Evolutionary conservation across 2,797 vertebrate genomes (phyloP), one percentile per base, ranked within the genome.

Genomic region (Malurus leucopterus): DNA sequence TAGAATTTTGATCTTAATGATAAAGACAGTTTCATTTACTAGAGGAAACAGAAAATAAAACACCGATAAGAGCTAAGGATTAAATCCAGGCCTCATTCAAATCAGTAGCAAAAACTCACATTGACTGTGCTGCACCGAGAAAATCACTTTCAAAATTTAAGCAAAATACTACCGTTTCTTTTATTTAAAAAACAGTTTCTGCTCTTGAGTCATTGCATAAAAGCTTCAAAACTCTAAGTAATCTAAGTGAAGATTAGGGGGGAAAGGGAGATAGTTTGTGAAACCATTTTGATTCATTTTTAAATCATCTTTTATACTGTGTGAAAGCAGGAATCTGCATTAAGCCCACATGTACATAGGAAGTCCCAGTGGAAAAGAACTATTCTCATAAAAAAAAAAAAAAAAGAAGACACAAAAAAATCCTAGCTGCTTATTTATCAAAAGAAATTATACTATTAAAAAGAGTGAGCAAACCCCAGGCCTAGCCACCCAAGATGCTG

Each of bases 391-490:
- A 59, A 71, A 79, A 77, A 77, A 84, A 72, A 72, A 78, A 81
- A 82, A 78, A 34, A 70, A 5, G 10, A 59, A 36, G 34, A 36
- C 9, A 47, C 86, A 49, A 89, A 84, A 95, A 93, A 86, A 75
- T 84, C 86, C 87, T 88, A 91, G 78, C 84, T 84, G 64, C 79
- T 82, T 92, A 90, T 88, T 95, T 94, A 93, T 93, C 86, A 95
- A 93, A 93, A 93, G 89, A 93, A 95, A 93, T 93, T 91, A 90
- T 78, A 82, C 84, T 85, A 67, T 67, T 93, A 91, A 90, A 95
- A 94, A 93, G 91, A 86, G 71, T 50, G 80, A 92, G 86, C 86
- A 92, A 96, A 92, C 68, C 76, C 76, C 84, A 72, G 73, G 67
- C 90, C 82, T 68, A 94, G 81, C 90, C 88, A 93, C 94, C 90